Conservation (phyloP, 2,888 invertebrate species). For the Neoascia interrupta region DNA sequence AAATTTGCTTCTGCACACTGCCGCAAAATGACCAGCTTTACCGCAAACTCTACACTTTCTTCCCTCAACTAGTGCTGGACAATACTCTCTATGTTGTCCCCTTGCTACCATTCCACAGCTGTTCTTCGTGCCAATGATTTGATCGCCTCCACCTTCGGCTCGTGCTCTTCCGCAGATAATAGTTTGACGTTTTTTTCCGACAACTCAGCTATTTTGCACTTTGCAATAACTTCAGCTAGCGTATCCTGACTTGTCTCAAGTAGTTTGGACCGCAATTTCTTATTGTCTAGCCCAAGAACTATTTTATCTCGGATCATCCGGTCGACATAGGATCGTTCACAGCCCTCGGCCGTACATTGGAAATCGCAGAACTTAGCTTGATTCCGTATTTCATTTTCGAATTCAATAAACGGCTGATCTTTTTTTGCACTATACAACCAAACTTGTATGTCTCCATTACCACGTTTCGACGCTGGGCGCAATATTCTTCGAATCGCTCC, state of each 20-base stretch:
- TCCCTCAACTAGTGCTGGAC: constrained; percentile 23
- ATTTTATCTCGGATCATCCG: constrained; percentile 35
- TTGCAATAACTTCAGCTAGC: constrained; percentile 18
- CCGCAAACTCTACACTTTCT: constrained; percentile 22
- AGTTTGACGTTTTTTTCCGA: constrained; percentile 23
- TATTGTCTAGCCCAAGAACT: constrained; percentile 29
- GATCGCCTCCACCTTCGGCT: constrained; percentile 18
- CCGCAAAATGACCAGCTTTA: constrained; percentile 24
- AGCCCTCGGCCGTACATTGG: constrained; percentile 9
- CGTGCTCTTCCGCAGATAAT: constrained; percentile 17
- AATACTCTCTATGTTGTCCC: constrained; percentile 26
- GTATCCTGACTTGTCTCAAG: constrained; percentile 30
- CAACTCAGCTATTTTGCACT: constrained; percentile 40
- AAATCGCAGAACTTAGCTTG: constrained; percentile 41
- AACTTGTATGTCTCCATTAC: constrained; percentile 33
- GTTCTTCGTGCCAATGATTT: constrained; percentile 15
- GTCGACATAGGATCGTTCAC: constrained; percentile 13
- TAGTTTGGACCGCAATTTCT: constrained; percentile 30
- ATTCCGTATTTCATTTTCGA: constrained; percentile 43
- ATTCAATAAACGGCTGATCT: constrained; percentile 40
- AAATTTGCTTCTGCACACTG: constrained; percentile 33
- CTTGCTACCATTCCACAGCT: constrained; percentile 31
- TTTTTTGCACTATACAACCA: constrained; percentile 23
- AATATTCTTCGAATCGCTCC: constrained; percentile 32
- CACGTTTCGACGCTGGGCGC: constrained; percentile 20